phyloP scores from a whole-genome alignment of 2,888 invertebrate genomes.

The Atherix ibis region DNA sequence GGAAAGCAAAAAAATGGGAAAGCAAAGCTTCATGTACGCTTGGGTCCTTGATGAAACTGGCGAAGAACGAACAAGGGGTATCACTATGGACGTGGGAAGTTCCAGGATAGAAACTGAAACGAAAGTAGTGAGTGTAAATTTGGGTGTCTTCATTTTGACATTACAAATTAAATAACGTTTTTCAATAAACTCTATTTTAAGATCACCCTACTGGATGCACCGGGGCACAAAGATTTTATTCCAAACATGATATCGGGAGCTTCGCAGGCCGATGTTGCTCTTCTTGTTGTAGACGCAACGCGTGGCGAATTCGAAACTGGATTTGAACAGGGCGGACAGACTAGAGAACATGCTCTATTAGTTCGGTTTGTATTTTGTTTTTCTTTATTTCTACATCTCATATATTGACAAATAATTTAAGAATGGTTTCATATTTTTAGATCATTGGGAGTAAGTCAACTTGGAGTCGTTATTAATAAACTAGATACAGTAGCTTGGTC shows the following conservation, averaged over 20 bases:
- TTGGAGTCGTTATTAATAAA: conserved; percentile 94
- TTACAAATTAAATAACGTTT: not conserved
- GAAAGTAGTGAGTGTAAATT: conserved; percentile 35
- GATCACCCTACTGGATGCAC: conserved; percentile 85
- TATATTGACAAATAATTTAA: conserved; percentile 2
- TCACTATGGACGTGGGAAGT: conserved; percentile 97
- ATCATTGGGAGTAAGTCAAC: conserved; percentile 74
- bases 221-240: conserved; percentile 98
- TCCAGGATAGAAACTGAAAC: conserved; percentile 80
- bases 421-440: conserved; percentile 8
- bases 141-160: not conserved
- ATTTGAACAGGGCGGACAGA: conserved; percentile 95
- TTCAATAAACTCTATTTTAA: conserved; percentile 12
- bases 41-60: conserved; percentile 99
- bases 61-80: conserved; percentile 89
- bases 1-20: conserved; percentile 92
- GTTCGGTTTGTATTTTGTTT: conserved; percentile 38
- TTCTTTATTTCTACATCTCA: not conserved
- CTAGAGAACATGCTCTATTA: conserved; percentile 91
- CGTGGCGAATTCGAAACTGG: conserved; percentile 98
- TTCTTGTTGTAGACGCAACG: conserved; percentile 90
- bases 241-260: conserved; percentile 99
- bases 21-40: conserved; percentile 95
- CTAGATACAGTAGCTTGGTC: conserved; percentile 93
- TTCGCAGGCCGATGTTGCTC: conserved; percentile 93